Evolutionary conservation across 2,113 vertebrate genomes (phyloP), one percentile per base, ranked within the genome.

Genomic region (Nannospalax galili): DNA sequence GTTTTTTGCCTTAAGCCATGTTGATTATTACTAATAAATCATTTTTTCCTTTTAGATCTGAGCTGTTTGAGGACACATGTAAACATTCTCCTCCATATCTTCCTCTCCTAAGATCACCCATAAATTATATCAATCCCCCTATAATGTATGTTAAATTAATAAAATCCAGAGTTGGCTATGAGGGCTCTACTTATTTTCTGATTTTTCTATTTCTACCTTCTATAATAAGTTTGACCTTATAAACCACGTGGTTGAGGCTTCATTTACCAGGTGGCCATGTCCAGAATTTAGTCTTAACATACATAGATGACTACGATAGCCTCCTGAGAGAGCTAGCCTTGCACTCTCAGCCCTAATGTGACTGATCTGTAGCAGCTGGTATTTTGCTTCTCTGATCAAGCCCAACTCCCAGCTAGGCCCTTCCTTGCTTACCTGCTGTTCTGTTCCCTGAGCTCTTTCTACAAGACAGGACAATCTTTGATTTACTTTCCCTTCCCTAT

Each of bases 381-480:
- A 19, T 67, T 69, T n/a, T 30, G 37, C 74, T 65, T 37, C 45
- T 28, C n/a, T 3, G 1, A 22, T 30, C n/a, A 26, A 16, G 32
- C 81, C 80, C 64, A 35, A 7, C 24, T 42, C n/a, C 45, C n/a
- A 48, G 65, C 26, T 4, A 4, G 80, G 42, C 65, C 26, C 48
- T 22, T 60, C 45, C 30, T 11, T 6, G 52, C 65, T 24, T 17
- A 10, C 84, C 88, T 64, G 91, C 90, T 85, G 78, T 19, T 40
- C 77, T 42, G n/a, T 42, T 74, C 91, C 88, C 73, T n/a, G 60
- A 67, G 84, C 78, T 84, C 84, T 72, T 32, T 35, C 52, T 93
- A 10, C 37, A 69, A 80, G 26, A 62, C 30, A 30, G 64, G 35
- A 73, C 42, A 75, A 17, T 12, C 69, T 20, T 48, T 37, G 8